Conservation (phyloP, 2,888 invertebrate genomes). For the Thumatha senex region DNA sequence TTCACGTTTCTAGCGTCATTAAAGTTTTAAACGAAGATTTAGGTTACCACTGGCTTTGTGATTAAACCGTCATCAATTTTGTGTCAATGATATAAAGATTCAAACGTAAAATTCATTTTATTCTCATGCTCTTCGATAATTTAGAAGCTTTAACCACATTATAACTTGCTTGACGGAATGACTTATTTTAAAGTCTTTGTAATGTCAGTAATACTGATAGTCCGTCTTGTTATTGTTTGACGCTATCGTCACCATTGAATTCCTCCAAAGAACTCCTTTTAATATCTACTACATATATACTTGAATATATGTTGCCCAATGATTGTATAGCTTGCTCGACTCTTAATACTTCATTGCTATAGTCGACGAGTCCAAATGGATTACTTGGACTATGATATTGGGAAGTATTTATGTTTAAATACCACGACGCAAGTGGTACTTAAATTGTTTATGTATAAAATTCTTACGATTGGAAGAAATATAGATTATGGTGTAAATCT, state of each 20-base stretch:
- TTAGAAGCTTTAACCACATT: too few relatives aligned
- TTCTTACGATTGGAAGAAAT: slow-evolving; percentile 4
- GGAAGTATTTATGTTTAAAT: slow-evolving; percentile 1
- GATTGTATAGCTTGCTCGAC: not conserved
- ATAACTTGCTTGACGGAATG: too few relatives aligned
- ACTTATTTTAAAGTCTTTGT: too few relatives aligned
- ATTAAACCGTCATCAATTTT: not conserved
- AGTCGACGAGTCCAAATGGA: not conserved
- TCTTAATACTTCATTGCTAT: not conserved
- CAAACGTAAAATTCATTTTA: too few relatives aligned
- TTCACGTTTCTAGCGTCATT: slow-evolving; percentile 17
- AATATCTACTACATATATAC: too few relatives aligned
- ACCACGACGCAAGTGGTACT: slow-evolving; percentile 2
- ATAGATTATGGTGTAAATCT: slow-evolving; percentile 14
- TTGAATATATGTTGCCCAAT: too few relatives aligned
- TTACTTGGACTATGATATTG: slow-evolving; percentile 5
- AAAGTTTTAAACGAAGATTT: slow-evolving; percentile 25
- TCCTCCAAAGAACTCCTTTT: too few relatives aligned
- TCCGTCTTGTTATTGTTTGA: too few relatives aligned
- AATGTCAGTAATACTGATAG: too few relatives aligned
- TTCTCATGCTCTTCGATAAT: too few relatives aligned
- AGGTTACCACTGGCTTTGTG: slow-evolving; percentile 11
- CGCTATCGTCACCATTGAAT: too few relatives aligned
- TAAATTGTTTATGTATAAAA: slow-evolving; percentile 3
- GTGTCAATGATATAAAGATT: too few relatives aligned